phyloP scores from a whole-genome alignment of 2,113 vertebrate species.

The Pseudois nayaur region DNA sequence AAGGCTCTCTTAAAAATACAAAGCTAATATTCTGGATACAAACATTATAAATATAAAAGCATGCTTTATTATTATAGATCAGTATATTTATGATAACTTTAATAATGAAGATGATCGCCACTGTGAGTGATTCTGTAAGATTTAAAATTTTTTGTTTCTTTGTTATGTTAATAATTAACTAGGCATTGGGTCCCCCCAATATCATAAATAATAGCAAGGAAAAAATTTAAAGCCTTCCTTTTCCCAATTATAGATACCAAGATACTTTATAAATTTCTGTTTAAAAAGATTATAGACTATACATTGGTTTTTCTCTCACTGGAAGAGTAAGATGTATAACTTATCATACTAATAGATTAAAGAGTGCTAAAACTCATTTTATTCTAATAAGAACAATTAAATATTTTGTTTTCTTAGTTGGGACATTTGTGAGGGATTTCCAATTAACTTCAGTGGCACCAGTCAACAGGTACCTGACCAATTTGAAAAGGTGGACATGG shows the following conservation, averaged over 20 bases:
- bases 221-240: not conserved
- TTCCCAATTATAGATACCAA: not conserved
- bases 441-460: slow-evolving; percentile 8
- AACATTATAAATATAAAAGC: not conserved
- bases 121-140: not conserved
- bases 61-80: not conserved
- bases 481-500: slow-evolving; percentile 48
- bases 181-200: not conserved
- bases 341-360: slow-evolving; percentile 1
- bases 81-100: not conserved
- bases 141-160: not conserved
- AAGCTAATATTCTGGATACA: not conserved
- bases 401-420: slow-evolving; percentile 64
- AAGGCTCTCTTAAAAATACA: not conserved
- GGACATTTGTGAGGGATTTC: slow-evolving; percentile 62
- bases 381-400: slow-evolving; percentile 29
- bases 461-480: slow-evolving; percentile 1
- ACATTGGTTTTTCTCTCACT: not conserved
- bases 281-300: not conserved
- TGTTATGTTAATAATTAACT: slow-evolving; percentile 11
- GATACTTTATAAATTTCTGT: not conserved
- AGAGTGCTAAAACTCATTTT: not conserved
- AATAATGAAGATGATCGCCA: not conserved
- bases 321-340: not conserved
- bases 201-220: not conserved